phyloP scores from a whole-genome alignment of 2,888 invertebrate genomes.

The Erannis defoliaria region DNA sequence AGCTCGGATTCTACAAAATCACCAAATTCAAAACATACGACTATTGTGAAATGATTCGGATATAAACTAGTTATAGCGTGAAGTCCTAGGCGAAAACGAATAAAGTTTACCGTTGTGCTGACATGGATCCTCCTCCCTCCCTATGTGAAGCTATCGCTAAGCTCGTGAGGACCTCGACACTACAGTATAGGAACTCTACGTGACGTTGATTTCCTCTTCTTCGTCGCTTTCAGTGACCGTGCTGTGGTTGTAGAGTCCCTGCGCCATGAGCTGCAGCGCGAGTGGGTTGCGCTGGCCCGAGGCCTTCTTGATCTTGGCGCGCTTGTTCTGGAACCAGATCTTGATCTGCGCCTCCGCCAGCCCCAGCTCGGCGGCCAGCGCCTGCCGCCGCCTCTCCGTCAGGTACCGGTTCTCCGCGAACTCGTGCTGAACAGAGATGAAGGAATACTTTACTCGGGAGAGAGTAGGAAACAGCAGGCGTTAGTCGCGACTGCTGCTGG shows the following conservation, averaged over 20 bases:
- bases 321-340: conserved; percentile 99
- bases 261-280: conserved; percentile 96
- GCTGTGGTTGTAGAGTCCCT: conserved; percentile 94
- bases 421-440: conserved; percentile 88
- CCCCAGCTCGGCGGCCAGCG: conserved; percentile 95
- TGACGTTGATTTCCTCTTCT: conserved; percentile 88
- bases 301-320: conserved; percentile 98
- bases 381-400: conserved; percentile 96
- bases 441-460: conserved; percentile 81
- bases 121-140: too few relatives aligned
- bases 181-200: too few relatives aligned
- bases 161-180: too few relatives aligned
- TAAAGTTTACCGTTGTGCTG: too few relatives aligned
- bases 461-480: background rate
- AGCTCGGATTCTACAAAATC: too few relatives aligned
- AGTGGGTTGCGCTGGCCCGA: conserved; percentile 94
- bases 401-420: conserved; percentile 97
- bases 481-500: background rate
- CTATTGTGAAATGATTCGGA: too few relatives aligned
- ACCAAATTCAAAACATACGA: too few relatives aligned
- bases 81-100: too few relatives aligned
- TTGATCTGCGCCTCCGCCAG: conserved; percentile 99
- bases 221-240: conserved; percentile 93
- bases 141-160: too few relatives aligned
- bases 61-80: too few relatives aligned